Base-by-base conservation (phyloP, 2,888 invertebrate genomes). In the Cremastobaeus sp. region DNA sequence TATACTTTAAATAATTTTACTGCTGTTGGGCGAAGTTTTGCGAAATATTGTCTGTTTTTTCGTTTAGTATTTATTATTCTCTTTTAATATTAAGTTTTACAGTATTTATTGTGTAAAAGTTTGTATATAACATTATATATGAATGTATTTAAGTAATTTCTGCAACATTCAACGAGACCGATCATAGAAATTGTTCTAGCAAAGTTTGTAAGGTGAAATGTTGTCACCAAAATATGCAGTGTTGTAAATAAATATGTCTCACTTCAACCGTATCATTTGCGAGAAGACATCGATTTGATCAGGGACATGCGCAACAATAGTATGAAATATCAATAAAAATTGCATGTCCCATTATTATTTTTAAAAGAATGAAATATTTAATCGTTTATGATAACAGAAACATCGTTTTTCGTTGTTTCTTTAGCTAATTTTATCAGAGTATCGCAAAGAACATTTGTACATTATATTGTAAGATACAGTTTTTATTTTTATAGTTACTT, bases 51-150 rank as follows among this genome's bases (percentile, higher is more conserved):
- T 64, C 34, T 11, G 21, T 20, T 54, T 41, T 18, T 15, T 57
- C 12, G 21, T 39, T 12, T 32, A 48, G 55, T 39, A 48, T 57
- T 66, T 43, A 57, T 57, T 57, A n/a, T n/a, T n/a, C n/a, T n/a
- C n/a, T n/a, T n/a, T 62, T 30, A n/a, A 11, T 54, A 39, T 9
- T 62, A 55, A 12, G 25, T 50, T 50, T 32, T 54, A 52, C 62
- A 70, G 69, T 70, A 60, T 70, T 70, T 70, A 70, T 70, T 70
- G 6, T 55, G 47, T 62, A 62, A 55, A 60, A 17, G 39, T 54
- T 70, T 70, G 69, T 70, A 70, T 48, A 70, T 70, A 70, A 55
- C 20, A 32, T 60, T 55, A 45, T 54, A 57, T 50, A 66, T 54
- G 5, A n/a, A 5, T 45, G 20, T 59, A 68, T 45, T 34, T 39